Evolutionary conservation across 2,797 vertebrate species (phyloP).

Genomic region (Phrynocephalus forsythii): DNA sequence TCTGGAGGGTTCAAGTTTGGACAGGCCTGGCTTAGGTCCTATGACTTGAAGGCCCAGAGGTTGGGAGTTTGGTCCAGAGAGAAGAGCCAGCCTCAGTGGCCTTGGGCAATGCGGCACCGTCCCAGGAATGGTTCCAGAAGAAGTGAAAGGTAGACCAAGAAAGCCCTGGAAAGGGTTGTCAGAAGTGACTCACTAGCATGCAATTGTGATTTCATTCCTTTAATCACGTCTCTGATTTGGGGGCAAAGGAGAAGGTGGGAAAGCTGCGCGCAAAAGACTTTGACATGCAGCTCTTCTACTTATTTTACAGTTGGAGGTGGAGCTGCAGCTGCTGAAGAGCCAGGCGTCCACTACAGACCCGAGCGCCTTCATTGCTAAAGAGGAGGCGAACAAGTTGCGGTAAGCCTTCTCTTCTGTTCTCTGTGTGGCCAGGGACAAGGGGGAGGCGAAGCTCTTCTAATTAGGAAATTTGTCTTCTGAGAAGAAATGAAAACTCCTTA

Average conservation of each 20-base stretch:
- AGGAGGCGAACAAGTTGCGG: conserved; percentile 87
- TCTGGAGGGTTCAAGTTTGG: no score
- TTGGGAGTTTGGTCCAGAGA: no score
- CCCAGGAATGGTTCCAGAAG: no score
- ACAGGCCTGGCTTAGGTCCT: no score
- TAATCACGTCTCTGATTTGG: not conserved
- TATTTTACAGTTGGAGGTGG: conserved; percentile 83
- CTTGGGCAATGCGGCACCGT: no score
- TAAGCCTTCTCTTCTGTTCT: conserved; percentile 63
- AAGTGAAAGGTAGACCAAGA: no score
- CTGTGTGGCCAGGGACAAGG: not conserved
- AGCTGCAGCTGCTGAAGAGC: conserved; percentile 86
- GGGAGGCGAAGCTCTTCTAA: not conserved
- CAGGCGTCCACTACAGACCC: conserved; percentile 78
- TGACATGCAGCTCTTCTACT: conserved; percentile 42
- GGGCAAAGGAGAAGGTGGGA: not conserved
- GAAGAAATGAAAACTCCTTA: conserved; percentile 18
- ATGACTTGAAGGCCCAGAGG: no score
- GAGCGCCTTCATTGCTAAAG: conserved; percentile 77
- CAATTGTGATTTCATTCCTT: no score
- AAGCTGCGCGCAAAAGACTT: not conserved
- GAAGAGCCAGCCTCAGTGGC: no score
- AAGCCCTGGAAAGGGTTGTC: no score
- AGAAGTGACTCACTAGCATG: no score
- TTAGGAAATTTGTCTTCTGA: conserved; percentile 17